Evolutionary conservation across 2,113 vertebrate genomes (phyloP), one percentile per base, ranked within the genome.

Genomic region (Polypterus senegalus): DNA sequence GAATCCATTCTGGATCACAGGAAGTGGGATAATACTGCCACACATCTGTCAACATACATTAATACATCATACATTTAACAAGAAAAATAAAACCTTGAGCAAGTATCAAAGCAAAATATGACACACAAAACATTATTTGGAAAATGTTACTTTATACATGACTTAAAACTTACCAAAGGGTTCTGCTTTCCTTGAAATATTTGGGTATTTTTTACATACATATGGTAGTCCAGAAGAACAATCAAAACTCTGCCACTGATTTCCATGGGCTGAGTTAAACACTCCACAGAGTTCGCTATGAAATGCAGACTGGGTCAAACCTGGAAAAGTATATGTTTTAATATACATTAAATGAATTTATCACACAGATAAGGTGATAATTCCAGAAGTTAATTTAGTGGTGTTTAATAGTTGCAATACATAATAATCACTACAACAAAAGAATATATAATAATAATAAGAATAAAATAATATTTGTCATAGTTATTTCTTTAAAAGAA

Each of bases 181-280:
- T 75, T 92, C 81, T 3, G 75, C 66, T 77, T 63, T 67, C n/a
- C 55, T 69, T 55, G 77, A 82, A 72, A 73, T 62, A 49, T 87
- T 90, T 46, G 84, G 75, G 3, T 81, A 78, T 76, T 96, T 94
- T 79, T 97, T 93, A 76, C 94, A 97, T 64, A 94, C 62, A 63
- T 94, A 98, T 64, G 92, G 92, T 66, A 95, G 79, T 47, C 82
- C 76, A 4, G 83, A 83, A 48, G 91, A 85, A 75, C 94, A 97
- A 4, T 77, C 72, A 6, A 83, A 76, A 66, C 81, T 92, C 65
- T 76, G 82, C 93, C 93, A 97, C 65, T 75, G 68, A 3, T 81
- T 74, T 43, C 73, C 66, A 9, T 68, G 27, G 2, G 76, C 76
- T 1, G 89, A 80, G 73, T 81, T 87, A 67, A 89, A 88, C n/a